Percentiles rank a stretch among this genome's conserved stretches.
phyloP scores from a whole-genome alignment of 2,113 vertebrate species.

The Oncorhynchus masou region DNA sequence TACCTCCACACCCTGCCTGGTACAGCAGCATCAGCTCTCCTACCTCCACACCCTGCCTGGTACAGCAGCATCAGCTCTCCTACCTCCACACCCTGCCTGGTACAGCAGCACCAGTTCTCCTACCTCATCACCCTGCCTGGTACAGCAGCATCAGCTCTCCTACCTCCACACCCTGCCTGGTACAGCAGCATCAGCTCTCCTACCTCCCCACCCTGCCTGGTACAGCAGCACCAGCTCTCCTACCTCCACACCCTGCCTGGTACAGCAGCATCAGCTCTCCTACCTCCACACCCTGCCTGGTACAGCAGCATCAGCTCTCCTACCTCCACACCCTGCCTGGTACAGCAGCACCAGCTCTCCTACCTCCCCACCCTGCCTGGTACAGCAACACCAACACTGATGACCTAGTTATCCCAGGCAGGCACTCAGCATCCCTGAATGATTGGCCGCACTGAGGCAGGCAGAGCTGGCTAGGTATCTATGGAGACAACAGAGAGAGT shows the following conservation, averaged over 20 bases:
- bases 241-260: too few species aligned
- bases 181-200: too few species aligned
- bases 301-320: too few species aligned
- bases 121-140: too few species aligned
- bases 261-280: not conserved
- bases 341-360: not conserved
- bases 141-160: too few species aligned
- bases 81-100: not conserved
- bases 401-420: constrained; percentile 46
- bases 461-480: constrained; percentile 23
- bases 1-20: not conserved
- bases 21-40: too few species aligned
- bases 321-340: too few species aligned
- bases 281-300: not conserved
- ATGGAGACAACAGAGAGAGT: not conserved
- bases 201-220: too few species aligned
- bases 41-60: too few species aligned
- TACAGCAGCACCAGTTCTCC: not conserved
- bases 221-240: too few species aligned
- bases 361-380: not conserved
- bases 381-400: constrained; percentile 5
- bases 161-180: too few species aligned
- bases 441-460: constrained; percentile 14
- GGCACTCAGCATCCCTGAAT: constrained; percentile 25
- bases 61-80: not conserved